Conservation (phyloP, 1,140 invertebrate species). For the Drosophila elegans region DNA sequence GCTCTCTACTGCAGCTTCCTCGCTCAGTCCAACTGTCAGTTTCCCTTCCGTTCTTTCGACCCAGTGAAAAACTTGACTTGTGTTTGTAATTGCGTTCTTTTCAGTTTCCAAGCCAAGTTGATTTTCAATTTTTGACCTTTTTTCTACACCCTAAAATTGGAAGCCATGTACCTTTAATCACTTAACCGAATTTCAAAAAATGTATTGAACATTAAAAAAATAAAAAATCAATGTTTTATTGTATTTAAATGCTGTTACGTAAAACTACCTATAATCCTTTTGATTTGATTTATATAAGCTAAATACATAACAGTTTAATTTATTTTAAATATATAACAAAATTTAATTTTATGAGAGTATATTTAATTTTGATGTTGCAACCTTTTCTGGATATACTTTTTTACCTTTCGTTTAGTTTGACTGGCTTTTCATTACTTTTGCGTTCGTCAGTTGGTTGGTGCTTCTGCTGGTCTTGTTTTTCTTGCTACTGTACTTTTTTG, state of each 20-base stretch:
- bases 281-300: no score
- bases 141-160: constrained; percentile 3
- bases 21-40: constrained; percentile 10
- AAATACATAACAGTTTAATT: no score
- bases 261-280: no score
- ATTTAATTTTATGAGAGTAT: constrained; percentile 16
- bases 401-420: constrained; percentile 39
- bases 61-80: constrained; percentile 67
- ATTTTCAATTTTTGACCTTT: constrained; percentile 11
- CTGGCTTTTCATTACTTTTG: constrained; percentile 75
- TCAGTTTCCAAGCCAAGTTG: constrained; percentile 57
- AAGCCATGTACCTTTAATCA: neutral
- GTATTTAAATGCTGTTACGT: no score
- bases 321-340: neutral
- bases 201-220: neutral
- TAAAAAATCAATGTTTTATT: no score
- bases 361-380: neutral
- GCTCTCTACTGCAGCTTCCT: constrained; percentile 11
- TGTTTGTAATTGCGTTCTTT: constrained; percentile 74
- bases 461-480: constrained; percentile 41
- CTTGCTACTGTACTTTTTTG: constrained; percentile 15
- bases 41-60: neutral
- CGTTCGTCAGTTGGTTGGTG: constrained; percentile 50
- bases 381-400: constrained; percentile 16
- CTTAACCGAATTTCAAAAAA: no score